Conservation (phyloP, 2,797 vertebrate genomes). For the Salmo trutta region DNA sequence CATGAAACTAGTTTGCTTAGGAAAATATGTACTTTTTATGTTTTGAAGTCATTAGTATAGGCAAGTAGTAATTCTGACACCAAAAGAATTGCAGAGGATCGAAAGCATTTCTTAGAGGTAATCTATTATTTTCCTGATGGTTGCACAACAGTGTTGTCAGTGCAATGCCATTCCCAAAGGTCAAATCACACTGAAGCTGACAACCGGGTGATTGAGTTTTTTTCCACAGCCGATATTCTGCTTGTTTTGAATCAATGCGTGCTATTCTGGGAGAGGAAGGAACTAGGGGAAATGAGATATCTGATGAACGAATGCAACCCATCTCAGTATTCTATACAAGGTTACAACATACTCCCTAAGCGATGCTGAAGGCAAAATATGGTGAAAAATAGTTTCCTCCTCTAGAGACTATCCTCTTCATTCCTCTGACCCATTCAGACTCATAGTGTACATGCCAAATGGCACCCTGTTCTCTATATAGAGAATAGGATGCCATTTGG, state of each 20-base stretch:
- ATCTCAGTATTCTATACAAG: not conserved
- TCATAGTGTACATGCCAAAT: not conserved
- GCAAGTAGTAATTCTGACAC: no score
- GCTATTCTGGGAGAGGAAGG: conserved; percentile 30
- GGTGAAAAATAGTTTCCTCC: not conserved
- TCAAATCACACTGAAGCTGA: conserved; percentile 38
- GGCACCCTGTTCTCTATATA: not conserved
- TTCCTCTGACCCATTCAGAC: not conserved
- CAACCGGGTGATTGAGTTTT: conserved; percentile 28
- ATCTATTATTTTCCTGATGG: not conserved
- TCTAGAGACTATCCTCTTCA: not conserved
- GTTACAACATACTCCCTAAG: not conserved
- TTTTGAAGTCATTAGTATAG: no score
- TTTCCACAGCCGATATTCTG: conserved; percentile 40
- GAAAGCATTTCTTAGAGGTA: not conserved
- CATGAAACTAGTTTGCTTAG: no score
- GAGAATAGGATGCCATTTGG: no score
- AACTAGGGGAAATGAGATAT: not conserved
- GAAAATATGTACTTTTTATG: no score
- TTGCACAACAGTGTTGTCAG: not conserved
- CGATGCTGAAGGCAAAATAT: conserved; percentile 11
- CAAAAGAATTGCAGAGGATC: not conserved
- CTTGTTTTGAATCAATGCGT: conserved; percentile 10
- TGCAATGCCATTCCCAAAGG: conserved; percentile 31
- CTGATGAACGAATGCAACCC: not conserved